Percentiles rank a stretch among this genome's conserved stretches.
Conservation (phyloP, 2,888 invertebrate genomes). For the Crossocerus cetratus region DNA sequence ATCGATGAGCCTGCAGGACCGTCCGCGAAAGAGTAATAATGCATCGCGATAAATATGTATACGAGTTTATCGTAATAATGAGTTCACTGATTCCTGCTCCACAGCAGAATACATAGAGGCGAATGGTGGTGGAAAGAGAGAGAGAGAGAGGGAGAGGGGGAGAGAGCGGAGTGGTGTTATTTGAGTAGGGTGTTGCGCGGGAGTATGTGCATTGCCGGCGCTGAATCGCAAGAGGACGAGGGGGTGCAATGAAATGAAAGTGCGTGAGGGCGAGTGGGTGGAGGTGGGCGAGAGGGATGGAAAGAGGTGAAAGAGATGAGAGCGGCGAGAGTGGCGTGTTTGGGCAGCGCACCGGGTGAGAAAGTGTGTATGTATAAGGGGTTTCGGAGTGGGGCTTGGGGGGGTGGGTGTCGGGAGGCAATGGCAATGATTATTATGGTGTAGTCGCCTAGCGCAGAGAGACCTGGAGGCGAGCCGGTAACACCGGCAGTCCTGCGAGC, state of each 20-base stretch:
- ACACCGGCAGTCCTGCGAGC: slow-evolving; percentile 34
- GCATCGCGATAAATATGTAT: slow-evolving; percentile 68
- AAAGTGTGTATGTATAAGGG: too few species aligned
- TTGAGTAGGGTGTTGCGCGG: not conserved
- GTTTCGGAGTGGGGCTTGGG: not conserved
- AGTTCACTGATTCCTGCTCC: slow-evolving; percentile 68
- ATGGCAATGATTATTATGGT: slow-evolving; percentile 35
- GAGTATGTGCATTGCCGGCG: slow-evolving; percentile 12
- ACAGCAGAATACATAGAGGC: not conserved
- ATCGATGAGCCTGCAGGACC: slow-evolving; percentile 68
- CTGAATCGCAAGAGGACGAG: not conserved
- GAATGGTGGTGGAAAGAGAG: not conserved
- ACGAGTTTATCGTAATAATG: slow-evolving; percentile 71
- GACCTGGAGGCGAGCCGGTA: slow-evolving; percentile 20
- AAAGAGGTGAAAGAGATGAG: too few species aligned
- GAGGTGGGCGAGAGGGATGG: too few species aligned
- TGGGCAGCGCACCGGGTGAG: too few species aligned
- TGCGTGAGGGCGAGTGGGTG: too few species aligned
- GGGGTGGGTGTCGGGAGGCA: not conserved
- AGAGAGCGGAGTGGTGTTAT: not conserved
- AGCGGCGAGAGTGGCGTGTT: too few species aligned
- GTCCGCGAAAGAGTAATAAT: slow-evolving; percentile 69
- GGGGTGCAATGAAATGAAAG: too few species aligned
- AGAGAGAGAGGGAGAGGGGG: not conserved
- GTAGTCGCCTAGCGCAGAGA: slow-evolving; percentile 22